phyloP scores from a whole-genome alignment of 2,113 vertebrate species.

The Etia nguti region DNA sequence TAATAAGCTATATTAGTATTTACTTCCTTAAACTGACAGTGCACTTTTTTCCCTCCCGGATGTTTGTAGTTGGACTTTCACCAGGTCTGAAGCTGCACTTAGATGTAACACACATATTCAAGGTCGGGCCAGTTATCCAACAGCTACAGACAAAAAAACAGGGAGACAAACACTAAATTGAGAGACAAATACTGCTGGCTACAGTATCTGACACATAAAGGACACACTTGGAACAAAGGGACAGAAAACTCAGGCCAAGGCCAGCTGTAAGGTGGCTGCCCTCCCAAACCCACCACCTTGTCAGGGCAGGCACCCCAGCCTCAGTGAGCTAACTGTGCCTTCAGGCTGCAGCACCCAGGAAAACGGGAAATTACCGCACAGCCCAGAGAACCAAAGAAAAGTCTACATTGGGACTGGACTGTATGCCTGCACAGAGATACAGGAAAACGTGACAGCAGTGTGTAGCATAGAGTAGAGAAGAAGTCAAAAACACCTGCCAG shows the following conservation, averaged over 20 bases:
- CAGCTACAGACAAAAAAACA: neutral
- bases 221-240: neutral
- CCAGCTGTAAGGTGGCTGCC: neutral
- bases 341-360: neutral
- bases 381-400: neutral
- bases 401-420: rapidly evolving
- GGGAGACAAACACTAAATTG: neutral
- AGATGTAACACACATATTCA: neutral
- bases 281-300: neutral
- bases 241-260: neutral
- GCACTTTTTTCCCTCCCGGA: rapidly evolving
- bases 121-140: neutral
- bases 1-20: neutral
- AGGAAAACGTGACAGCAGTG: rapidly evolving
- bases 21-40: neutral
- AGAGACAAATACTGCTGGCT: neutral
- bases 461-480: neutral
- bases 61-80: rapidly evolving
- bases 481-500: rapidly evolving
- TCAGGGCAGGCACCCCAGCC: neutral
- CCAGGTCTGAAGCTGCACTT: neutral
- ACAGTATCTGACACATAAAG: neutral
- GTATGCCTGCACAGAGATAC: rapidly evolving
- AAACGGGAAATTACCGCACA: neutral
- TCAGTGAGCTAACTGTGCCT: neutral